A percentile compares a stretch with the other conserved stretches of the same genome.
Conservation (phyloP, 2,888 invertebrate genomes). For the Polydrusus cervinus region DNA sequence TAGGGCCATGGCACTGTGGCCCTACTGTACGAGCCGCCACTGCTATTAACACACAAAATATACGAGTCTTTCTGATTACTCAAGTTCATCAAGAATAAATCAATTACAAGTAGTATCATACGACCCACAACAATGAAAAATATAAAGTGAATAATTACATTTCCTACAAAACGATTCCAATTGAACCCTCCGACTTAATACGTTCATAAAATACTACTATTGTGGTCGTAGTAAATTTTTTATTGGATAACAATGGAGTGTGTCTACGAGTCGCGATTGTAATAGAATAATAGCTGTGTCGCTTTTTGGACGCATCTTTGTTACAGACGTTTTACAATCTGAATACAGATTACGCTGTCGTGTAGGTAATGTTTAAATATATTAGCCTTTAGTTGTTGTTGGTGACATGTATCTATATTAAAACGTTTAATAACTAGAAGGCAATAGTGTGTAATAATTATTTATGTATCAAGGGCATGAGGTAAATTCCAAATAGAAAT, state of each 20-base stretch:
- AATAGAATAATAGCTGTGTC: constrained; percentile 51
- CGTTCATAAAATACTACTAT: constrained; percentile 50
- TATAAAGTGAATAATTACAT: constrained; percentile 45
- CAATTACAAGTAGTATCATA: constrained; percentile 8
- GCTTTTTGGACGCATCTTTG: constrained; percentile 53
- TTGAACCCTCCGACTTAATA: constrained; percentile 45
- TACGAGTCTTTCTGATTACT: background rate
- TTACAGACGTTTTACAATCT: constrained; percentile 41
- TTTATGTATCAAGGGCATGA: background rate
- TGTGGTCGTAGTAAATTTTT: constrained; percentile 54
- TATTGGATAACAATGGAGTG: constrained; percentile 51
- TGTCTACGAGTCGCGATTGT: constrained; percentile 49
- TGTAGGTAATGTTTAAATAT: constrained; percentile 19
- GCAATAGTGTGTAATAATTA: no score
- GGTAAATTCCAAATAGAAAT: background rate
- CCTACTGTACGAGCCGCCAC: no score
- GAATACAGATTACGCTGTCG: constrained; percentile 38
- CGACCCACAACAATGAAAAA: constrained; percentile 19
- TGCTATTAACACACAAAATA: no score
- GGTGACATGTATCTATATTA: background rate
- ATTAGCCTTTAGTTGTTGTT: background rate
- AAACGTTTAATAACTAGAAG: constrained; percentile 3
- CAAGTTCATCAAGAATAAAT: background rate
- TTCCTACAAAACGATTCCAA: constrained; percentile 29
- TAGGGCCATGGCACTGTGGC: no score